These are phyloP conservation scores for Hemithea aestivaria DNA, from an alignment of 2,888 invertebrate genomes.

Conservation along the genomic window DNA sequence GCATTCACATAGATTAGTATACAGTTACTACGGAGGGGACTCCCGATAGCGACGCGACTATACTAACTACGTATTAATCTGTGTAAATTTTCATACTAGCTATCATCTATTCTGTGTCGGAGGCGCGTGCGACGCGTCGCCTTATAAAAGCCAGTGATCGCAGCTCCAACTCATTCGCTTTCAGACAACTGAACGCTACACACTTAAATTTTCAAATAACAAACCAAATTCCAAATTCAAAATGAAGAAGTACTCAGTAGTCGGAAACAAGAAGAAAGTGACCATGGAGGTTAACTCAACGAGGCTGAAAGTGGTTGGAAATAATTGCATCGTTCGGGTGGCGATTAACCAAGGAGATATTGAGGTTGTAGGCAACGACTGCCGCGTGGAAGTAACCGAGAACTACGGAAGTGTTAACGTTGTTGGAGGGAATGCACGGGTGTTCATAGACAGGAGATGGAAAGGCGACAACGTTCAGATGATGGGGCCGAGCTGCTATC, in stretches of 20 bases:
- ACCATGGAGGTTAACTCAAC: constrained; percentile 66
- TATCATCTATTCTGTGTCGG: constrained; percentile 10
- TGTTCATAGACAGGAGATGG: constrained; percentile 54
- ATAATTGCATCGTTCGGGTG: constrained; percentile 62
- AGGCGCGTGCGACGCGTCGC: constrained; percentile 34
- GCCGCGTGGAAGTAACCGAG: constrained; percentile 57
- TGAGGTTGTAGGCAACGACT: constrained; percentile 72
- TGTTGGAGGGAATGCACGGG: constrained; percentile 60
- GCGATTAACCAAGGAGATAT: constrained; percentile 60
- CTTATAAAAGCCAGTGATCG: constrained; percentile 29
- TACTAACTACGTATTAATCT: neutral
- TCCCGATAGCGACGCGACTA: constrained; percentile 30
- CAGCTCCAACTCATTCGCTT: constrained; percentile 29
- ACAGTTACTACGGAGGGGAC: constrained; percentile 35
- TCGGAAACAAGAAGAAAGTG: constrained; percentile 74
- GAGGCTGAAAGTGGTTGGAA: constrained; percentile 63
- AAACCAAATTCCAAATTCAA: constrained; percentile 26
- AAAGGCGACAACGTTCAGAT: constrained; percentile 60
- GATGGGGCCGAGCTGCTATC: constrained; percentile 54
- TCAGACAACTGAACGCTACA: constrained; percentile 17
- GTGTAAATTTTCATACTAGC: constrained; percentile 10
- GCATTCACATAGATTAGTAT: constrained; percentile 21
- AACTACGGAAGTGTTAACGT: constrained; percentile 61
- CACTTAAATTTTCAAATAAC: constrained; percentile 7
- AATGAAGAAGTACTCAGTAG: constrained; percentile 70